phyloP scores from a whole-genome alignment of 2,113 vertebrate species.

The Trematomus loennbergii region DNA sequence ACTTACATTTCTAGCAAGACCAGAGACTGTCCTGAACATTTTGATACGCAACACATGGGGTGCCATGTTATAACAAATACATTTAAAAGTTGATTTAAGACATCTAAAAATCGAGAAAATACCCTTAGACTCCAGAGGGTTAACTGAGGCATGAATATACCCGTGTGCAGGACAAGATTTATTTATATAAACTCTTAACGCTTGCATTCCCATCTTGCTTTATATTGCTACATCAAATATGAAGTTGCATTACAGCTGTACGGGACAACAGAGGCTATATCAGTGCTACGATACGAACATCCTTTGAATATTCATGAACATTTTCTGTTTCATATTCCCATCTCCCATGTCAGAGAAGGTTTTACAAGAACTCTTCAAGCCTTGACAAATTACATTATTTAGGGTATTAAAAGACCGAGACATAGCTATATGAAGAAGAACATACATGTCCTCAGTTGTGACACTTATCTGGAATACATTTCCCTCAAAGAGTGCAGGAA shows the following conservation, averaged over 20 bases:
- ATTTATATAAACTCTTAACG: neutral
- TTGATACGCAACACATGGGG: too few relatives aligned
- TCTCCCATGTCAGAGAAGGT: slow-evolving; percentile 68
- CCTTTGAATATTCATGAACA: slow-evolving; percentile 76
- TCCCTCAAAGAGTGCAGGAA: slow-evolving; percentile 28
- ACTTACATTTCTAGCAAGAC: too few relatives aligned
- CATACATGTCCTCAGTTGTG: slow-evolving; percentile 42
- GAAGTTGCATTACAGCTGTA: slow-evolving; percentile 46
- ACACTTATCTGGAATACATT: slow-evolving; percentile 52
- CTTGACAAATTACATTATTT: slow-evolving; percentile 72
- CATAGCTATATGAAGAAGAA: slow-evolving; percentile 24
- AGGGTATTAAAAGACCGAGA: slow-evolving; percentile 59
- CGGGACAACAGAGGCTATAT: slow-evolving; percentile 37
- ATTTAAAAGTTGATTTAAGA: too few relatives aligned
- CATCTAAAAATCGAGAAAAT: too few relatives aligned
- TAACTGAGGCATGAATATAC: too few relatives aligned
- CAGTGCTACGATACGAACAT: slow-evolving; percentile 33
- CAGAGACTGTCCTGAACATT: too few relatives aligned
- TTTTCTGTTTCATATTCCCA: slow-evolving; percentile 73
- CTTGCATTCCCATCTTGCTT: slow-evolving; percentile 10
- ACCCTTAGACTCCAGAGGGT: too few relatives aligned
- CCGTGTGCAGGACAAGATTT: neutral
- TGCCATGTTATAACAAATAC: too few relatives aligned
- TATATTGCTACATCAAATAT: slow-evolving; percentile 35
- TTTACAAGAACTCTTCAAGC: slow-evolving; percentile 68